A percentile compares a stretch with the other conserved stretches of the same genome.
Evolutionary conservation across 2,797 vertebrate genomes (phyloP).

Genomic region (Labroides dimidiatus): DNA sequence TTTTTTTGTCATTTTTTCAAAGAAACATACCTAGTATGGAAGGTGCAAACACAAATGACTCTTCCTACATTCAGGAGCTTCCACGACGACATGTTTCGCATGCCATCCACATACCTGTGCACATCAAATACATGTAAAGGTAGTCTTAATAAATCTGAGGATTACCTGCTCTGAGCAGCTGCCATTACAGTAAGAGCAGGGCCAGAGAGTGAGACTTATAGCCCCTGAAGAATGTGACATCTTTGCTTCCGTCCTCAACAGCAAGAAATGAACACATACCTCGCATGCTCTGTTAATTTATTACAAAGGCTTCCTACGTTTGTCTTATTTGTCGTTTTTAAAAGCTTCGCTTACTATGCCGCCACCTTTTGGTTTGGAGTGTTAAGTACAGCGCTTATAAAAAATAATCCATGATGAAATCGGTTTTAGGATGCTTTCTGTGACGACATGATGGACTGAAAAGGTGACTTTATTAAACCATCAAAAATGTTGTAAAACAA

Average conservation of each 20-base stretch:
- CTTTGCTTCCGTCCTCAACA: accelerated
- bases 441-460: too few species aligned
- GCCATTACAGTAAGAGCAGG: too few species aligned
- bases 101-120: not conserved
- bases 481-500: too few species aligned
- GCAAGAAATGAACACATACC: not conserved
- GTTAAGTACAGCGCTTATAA: not conserved
- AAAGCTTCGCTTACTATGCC: not conserved
- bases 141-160: accelerated
- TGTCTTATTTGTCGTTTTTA: not conserved
- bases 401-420: too few species aligned
- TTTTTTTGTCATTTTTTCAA: too few species aligned
- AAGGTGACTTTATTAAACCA: not conserved
- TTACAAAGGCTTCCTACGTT: not conserved
- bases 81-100: not conserved
- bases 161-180: not conserved
- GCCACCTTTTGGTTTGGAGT: not conserved
- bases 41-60: too few species aligned
- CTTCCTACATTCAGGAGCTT: too few species aligned
- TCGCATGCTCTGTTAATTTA: not conserved
- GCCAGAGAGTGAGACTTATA: not conserved
- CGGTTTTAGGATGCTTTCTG: too few species aligned
- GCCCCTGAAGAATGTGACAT: too few species aligned
- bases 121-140: not conserved
- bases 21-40: too few species aligned